Base-by-base conservation (phyloP, 2,888 invertebrate species). In the Pseudoips prasinana region DNA sequence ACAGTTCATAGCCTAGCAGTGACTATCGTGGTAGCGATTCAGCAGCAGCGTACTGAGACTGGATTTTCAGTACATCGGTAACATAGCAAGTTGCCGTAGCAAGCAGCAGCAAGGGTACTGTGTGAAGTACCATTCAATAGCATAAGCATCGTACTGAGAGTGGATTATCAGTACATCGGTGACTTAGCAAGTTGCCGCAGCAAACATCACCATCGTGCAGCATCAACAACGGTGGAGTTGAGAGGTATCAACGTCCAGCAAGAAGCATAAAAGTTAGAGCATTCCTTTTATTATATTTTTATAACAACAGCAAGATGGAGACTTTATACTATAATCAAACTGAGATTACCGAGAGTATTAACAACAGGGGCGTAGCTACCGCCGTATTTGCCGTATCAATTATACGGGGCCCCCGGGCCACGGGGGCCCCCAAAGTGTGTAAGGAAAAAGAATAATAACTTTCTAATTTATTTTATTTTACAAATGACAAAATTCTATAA, bases 261-360 rank as follows among this genome's bases (percentile, higher is more conserved):
- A 20, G 20, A 3, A 20, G 7, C 20, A 20, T 20, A 5, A 3
- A 20, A 20, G 20, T 20, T 5, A 20, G 20, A 20, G 20, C 20
- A 7, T 20, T 20, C 20, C 20, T 20, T 20, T 20, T 20, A n/a
- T 20, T 7, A 20, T 20, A 7, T n/a, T 5, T 7, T 2, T 20
- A 20, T 7, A 5, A n/a, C 7, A 20, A n/a, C 20, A 25, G 14
- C 23, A 8, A 23, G 7, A 34, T 29, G 25, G 25, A 11, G 8
- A 14, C n/a, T 20, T 1, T 30, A 7, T 25, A 20, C 14, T 19
- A 20, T 9, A 20, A 10, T 11, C 31, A 32, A 22, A 7, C 25
- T 2, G 20, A 32, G 11, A 25, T 32, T 14, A 7, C 25, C 1
- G 25, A 32, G 11, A 10, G 10, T 5, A 8, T 32, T 3, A 25